Evolutionary conservation across 2,888 invertebrate species (phyloP), one percentile per base, ranked within the genome.

Genomic region (Campoplex capitator): DNA sequence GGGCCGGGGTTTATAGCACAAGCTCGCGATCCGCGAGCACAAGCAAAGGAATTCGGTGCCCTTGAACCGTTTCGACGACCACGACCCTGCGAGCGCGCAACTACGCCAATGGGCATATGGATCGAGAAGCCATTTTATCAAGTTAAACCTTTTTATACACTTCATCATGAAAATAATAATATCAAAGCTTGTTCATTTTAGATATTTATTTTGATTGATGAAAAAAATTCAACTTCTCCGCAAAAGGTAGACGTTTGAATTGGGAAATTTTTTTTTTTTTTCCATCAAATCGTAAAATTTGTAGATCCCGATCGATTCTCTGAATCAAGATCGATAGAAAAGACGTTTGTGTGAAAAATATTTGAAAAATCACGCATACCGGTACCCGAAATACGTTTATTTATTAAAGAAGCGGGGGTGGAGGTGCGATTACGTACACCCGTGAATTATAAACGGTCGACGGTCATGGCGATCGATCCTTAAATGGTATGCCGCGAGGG

Each of bases 381-480:
- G 1, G 32, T 32, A 16, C 18, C 13, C 28, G 32, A 58, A 11
- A 58, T 58, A 28, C 28, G 13, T 62, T 62, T 62, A 18, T 45
- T 23, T 42, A 35, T 68, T 74, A 62, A 28, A 38, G 70, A 18
- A 73, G 77, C 67, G 73, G 73, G 62, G 75, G 74, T 70, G 81
- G 73, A 38, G 70, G n/a, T 18, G 54, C 42, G 65, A 35, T 62
- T 83, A 32, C 32, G 80, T 38, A 78, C 16, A 74, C 67, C 68
- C 70, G 86, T 38, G 79, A 84, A 87, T 87, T 86, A 84, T 79
- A 79, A 88, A 88, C 80, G 83, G 73, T 82, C 84, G 86, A 51
- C 80, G 84, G 83, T 84, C 88, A 88, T 89, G 89, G 88, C 84
- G 89, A 88, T 85, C 89, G 88, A 88, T 88, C 90, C 90, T 88